Evolutionary conservation across 2,113 vertebrate genomes (phyloP).

Genomic region (Rhagologus leucostigma): DNA sequence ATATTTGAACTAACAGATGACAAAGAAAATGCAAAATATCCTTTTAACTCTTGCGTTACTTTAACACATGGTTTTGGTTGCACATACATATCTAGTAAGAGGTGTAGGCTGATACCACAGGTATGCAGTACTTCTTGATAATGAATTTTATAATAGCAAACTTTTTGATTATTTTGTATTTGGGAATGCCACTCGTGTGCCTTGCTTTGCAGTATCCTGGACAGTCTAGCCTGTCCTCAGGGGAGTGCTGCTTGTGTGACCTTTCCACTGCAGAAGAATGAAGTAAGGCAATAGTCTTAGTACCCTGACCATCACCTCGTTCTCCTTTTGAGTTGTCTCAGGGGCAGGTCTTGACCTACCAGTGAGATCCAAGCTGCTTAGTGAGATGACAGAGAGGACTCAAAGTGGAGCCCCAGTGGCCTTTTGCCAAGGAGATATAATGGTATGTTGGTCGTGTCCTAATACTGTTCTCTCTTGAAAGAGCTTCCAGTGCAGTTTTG

Average conservation of each 20-base stretch:
- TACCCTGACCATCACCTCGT: neutral
- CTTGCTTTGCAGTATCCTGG: neutral
- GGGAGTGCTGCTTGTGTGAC: neutral
- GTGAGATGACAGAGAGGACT: neutral
- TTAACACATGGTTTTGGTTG: neutral
- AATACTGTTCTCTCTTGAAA: neutral
- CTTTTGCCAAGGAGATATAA: neutral
- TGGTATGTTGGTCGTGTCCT: neutral
- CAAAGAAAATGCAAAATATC: slow-evolving; percentile 86
- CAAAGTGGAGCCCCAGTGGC: neutral
- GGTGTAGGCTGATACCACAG: neutral
- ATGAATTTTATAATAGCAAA: neutral
- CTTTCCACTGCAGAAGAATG: neutral
- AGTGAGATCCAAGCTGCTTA: neutral
- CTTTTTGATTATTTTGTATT: neutral
- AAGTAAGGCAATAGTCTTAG: neutral
- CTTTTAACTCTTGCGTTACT: slow-evolving; percentile 61
- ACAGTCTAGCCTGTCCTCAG: neutral
- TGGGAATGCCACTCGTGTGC: neutral
- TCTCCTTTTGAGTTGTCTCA: neutral
- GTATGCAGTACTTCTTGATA: neutral
- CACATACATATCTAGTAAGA: neutral
- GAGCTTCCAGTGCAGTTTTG: neutral
- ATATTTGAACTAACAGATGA: slow-evolving; percentile 85
- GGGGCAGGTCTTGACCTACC: neutral